A percentile compares a stretch with the other conserved stretches of the same genome.
These are phyloP conservation scores for Gastrophryne carolinensis DNA, from an alignment of 2,797 vertebrate genomes.

Conservation along the genomic window DNA sequence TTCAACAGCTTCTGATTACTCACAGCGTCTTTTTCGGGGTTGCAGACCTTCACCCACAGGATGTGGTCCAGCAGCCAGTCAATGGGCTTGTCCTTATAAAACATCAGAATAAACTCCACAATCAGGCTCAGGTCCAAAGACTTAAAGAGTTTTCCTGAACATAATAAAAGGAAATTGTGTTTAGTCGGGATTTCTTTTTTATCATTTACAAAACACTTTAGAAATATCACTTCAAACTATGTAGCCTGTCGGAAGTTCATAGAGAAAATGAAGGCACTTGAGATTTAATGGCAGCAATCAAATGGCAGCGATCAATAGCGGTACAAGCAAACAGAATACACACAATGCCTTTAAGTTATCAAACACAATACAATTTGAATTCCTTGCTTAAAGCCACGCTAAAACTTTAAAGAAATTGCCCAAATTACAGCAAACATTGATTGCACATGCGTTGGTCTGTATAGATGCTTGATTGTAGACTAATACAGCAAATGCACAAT, in stretches of 20 bases:
- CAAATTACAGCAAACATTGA: no score
- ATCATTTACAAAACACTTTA: background rate
- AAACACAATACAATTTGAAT: no score
- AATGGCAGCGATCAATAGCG: background rate
- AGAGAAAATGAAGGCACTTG: background rate
- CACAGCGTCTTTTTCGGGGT: conserved; percentile 96
- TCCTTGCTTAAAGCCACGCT: no score
- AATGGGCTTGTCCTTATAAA: conserved; percentile 98
- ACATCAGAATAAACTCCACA: conserved; percentile 98
- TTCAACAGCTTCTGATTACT: conserved; percentile 56
- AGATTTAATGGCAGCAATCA: conserved; percentile 21
- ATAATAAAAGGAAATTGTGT: conserved; percentile 25
- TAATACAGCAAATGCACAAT: no score
- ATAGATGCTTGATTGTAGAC: no score
- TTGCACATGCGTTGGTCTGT: no score
- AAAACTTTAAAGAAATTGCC: no score
- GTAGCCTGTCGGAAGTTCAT: background rate
- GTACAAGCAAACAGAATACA: background rate
- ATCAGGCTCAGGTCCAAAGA: conserved; percentile 93
- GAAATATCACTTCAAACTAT: background rate
- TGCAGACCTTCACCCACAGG: conserved; percentile 98
- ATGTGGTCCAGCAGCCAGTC: conserved; percentile 98
- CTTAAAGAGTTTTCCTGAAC: conserved; percentile 95
- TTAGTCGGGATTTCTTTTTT: conserved; percentile 1
- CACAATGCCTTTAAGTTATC: no score